Evolutionary conservation across 2,888 invertebrate species (phyloP).

Genomic region (Euphydryas editha): DNA sequence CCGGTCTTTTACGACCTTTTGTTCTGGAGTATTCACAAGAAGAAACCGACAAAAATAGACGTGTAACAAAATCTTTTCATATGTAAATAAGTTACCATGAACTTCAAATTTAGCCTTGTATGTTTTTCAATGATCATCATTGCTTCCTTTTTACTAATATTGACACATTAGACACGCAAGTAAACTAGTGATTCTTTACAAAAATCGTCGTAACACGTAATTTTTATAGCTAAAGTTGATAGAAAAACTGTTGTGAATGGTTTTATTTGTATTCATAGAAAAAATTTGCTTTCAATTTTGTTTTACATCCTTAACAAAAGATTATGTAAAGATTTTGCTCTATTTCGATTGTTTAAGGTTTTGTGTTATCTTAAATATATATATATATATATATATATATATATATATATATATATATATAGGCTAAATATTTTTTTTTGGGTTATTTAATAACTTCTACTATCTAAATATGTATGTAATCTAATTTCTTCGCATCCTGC

Average conservation of each 20-base stretch:
- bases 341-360: background rate
- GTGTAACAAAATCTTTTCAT: conserved; percentile 68
- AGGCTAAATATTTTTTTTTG: too few species aligned
- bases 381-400: too few species aligned
- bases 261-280: conserved; percentile 10
- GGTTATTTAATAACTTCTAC: too few species aligned
- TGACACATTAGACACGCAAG: conserved; percentile 39
- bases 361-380: background rate
- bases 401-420: too few species aligned
- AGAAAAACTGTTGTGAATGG: conserved; percentile 1
- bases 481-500: too few species aligned
- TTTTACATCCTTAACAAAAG: conserved; percentile 6
- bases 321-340: background rate
- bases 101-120: conserved; percentile 62
- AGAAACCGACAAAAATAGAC: conserved; percentile 54
- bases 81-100: conserved; percentile 79
- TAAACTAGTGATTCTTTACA: conserved; percentile 23
- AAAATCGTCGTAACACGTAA: conserved; percentile 4
- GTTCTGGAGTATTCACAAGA: conserved; percentile 39
- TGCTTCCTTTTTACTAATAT: conserved; percentile 48
- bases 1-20: conserved; percentile 60
- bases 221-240: conserved; percentile 18
- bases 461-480: too few species aligned
- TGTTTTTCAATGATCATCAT: conserved; percentile 66
- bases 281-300: conserved; percentile 18